phyloP scores from a whole-genome alignment of 1,140 invertebrate genomes.

The Drosophila mayri region DNA sequence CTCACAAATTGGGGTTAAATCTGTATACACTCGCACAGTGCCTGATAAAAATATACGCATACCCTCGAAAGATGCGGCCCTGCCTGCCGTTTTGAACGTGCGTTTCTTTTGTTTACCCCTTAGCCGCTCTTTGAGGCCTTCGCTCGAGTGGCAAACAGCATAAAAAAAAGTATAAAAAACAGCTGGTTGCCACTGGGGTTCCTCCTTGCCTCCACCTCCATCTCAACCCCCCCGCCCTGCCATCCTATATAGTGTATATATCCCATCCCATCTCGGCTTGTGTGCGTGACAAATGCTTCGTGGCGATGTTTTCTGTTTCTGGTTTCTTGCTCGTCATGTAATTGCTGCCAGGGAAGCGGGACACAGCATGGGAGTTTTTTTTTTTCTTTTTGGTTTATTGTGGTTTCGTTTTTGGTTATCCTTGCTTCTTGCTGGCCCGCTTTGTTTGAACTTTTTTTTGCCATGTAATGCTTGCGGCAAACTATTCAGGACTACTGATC shows the following conservation, averaged over 20 bases:
- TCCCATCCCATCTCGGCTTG: conserved; percentile 25
- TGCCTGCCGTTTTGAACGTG: conserved; percentile 50
- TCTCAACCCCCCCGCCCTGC: background rate
- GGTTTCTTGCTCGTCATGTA: conserved; percentile 62
- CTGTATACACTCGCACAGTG: conserved; percentile 59
- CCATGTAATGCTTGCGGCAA: conserved; percentile 26
- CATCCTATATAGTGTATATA: conserved; percentile 12
- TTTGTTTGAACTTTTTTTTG: conserved; percentile 18
- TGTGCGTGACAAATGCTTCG: conserved; percentile 76
- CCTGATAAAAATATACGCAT: conserved; percentile 80
- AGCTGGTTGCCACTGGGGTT: conserved; percentile 58
- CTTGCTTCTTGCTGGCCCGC: conserved; percentile 26
- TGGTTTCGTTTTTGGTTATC: conserved; percentile 38
- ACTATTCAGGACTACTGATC: conserved; percentile 22
- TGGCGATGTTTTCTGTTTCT: conserved; percentile 61
- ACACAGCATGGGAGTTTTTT: conserved; percentile 53
- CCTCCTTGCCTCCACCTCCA: conserved; percentile 11
- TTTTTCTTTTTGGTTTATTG: conserved; percentile 8
- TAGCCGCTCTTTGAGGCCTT: conserved; percentile 49
- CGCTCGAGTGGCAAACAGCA: conserved; percentile 41
- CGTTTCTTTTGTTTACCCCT: conserved; percentile 79
- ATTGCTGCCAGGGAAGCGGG: conserved; percentile 55
- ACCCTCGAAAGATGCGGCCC: conserved; percentile 65
- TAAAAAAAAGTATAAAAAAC: conserved; percentile 63
- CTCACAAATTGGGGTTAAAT: conserved; percentile 83